A percentile compares a stretch with the other conserved stretches of the same genome.
phyloP scores from a whole-genome alignment of 2,888 invertebrate genomes.

The Coenonympha arcania region DNA sequence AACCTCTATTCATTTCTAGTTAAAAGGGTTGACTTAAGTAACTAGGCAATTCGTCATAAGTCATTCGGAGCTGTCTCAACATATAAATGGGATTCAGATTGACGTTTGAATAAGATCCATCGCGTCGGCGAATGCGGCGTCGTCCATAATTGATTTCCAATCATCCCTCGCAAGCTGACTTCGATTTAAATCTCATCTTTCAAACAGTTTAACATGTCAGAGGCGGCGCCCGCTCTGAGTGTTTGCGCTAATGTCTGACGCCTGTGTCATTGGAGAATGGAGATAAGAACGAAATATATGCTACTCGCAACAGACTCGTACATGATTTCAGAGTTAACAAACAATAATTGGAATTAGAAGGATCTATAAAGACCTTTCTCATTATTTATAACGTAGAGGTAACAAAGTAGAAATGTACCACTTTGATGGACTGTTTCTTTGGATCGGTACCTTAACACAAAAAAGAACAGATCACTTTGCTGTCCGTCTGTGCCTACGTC shows the following conservation, averaged over 20 bases:
- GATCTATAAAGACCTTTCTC: no score
- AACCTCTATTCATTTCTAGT: no score
- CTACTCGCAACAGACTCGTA: no score
- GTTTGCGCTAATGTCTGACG: neutral
- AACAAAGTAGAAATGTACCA: no score
- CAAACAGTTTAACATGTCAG: conserved; percentile 15
- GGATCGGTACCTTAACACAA: no score
- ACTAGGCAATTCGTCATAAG: conserved; percentile 12
- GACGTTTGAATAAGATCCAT: conserved; percentile 27
- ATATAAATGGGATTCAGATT: conserved; percentile 22
- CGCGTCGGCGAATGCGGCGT: conserved; percentile 21
- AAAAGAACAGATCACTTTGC: no score
- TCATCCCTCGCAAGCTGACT: conserved; percentile 20
- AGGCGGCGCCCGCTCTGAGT: neutral
- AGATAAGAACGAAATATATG: no score
- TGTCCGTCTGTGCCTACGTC: neutral
- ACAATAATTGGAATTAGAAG: no score
- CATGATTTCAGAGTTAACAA: no score
- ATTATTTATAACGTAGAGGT: no score
- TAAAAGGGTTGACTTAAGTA: conserved; percentile 3
- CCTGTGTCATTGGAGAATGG: neutral
- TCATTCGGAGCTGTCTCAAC: conserved; percentile 20
- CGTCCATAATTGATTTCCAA: conserved; percentile 24
- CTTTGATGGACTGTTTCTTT: no score
- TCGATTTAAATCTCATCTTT: conserved; percentile 21